Evolutionary conservation across 2,888 invertebrate genomes (phyloP).

Genomic region (Operophtera brumata): DNA sequence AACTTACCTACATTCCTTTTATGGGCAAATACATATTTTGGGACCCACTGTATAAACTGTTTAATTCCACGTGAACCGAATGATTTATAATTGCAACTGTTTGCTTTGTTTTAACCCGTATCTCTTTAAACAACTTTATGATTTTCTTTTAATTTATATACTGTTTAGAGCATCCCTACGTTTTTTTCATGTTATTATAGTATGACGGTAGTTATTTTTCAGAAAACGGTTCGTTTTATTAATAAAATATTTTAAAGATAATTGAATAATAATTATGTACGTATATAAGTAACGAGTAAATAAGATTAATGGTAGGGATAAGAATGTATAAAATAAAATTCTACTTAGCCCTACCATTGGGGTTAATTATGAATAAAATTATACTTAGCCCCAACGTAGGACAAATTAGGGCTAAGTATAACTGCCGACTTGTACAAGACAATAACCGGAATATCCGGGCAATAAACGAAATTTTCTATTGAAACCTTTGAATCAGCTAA

Average conservation of each 20-base stretch:
- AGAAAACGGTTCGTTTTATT: background rate
- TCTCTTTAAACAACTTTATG: background rate
- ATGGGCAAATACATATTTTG: background rate
- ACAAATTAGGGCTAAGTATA: too few relatives aligned
- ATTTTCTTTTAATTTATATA: slow-evolving; percentile 6
- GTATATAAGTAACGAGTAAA: too few relatives aligned
- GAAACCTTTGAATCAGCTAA: slow-evolving; percentile 12
- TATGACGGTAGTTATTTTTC: background rate
- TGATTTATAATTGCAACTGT: slow-evolving; percentile 55
- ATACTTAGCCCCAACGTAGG: too few relatives aligned
- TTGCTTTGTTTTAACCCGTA: slow-evolving; percentile 10
- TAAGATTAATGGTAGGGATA: too few relatives aligned
- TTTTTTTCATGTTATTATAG: background rate
- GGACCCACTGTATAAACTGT: slow-evolving; percentile 7
- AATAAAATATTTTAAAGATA: background rate
- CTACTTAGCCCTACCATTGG: too few relatives aligned
- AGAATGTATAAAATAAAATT: too few relatives aligned
- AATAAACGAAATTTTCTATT: background rate
- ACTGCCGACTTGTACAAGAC: background rate
- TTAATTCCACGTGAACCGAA: slow-evolving; percentile 41
- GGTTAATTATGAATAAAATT: too few relatives aligned
- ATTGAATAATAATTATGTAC: background rate
- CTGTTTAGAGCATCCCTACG: background rate
- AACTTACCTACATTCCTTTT: too few relatives aligned
- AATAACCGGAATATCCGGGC: too few relatives aligned